Evolutionary conservation across 2,113 vertebrate genomes (phyloP).

Genomic region (human (Homo sapiens)): GRCh38 chr3:132728501-132729000

Average conservation of each 20-base stretch:
- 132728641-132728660: not conserved
- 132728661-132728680: not conserved
- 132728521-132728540: not conserved
- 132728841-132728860: too few relatives aligned
- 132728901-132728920: not conserved
- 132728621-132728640: not conserved
- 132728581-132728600: not conserved
- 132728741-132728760: conserved; percentile 43
- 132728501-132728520: not conserved
- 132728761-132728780: not conserved
- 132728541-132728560: not conserved
- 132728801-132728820: not conserved
- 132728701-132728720: not conserved
- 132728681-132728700: not conserved
- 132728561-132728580: too few relatives aligned
- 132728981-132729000: not conserved
- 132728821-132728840: not conserved
- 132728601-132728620: conserved; percentile 3
- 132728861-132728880: not conserved
- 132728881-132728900: not conserved
- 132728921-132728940: not conserved
- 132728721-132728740: not conserved
- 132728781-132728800: not conserved
- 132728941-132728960: not conserved
- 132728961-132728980: not conserved